These are phyloP conservation scores for Ophion ventricosus DNA, from an alignment of 2,888 invertebrate genomes.

Conservation along the genomic window DNA sequence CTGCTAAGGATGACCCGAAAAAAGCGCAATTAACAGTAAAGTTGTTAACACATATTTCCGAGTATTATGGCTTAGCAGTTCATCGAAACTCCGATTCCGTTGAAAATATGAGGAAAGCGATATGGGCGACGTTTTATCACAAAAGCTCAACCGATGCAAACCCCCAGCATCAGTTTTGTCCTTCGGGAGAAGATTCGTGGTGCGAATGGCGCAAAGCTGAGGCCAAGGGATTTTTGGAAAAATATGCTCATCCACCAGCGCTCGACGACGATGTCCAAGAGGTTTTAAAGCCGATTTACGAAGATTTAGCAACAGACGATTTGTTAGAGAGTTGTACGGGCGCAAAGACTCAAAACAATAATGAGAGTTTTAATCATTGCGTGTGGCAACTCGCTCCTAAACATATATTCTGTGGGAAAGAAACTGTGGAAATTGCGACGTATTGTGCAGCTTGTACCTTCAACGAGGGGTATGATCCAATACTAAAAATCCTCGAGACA, in stretches of 20 bases:
- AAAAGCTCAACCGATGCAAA: too few species aligned
- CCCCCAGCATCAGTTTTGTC: too few species aligned
- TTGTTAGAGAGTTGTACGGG: constrained; percentile 59
- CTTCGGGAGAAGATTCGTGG: too few species aligned
- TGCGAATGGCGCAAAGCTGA: constrained; percentile 4
- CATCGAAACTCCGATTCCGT: constrained; percentile 21
- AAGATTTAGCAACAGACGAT: constrained; percentile 59
- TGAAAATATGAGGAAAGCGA: constrained; percentile 18
- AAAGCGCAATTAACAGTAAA: constrained; percentile 50
- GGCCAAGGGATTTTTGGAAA: constrained; percentile 27
- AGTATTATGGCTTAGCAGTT: constrained; percentile 40
- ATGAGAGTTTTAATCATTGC: constrained; percentile 64
- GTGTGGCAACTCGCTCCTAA: too few species aligned
- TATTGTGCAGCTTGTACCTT: too few species aligned
- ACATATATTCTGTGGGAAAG: too few species aligned
- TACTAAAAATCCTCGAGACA: constrained; percentile 64
- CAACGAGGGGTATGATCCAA: too few species aligned
- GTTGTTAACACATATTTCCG: constrained; percentile 40
- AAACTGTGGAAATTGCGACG: too few species aligned
- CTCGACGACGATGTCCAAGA: constrained; percentile 52
- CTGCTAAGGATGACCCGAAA: constrained; percentile 31
- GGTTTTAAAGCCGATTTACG: constrained; percentile 59
- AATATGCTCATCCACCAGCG: constrained; percentile 57
- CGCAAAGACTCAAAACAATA: constrained; percentile 65
- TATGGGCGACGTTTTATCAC: constrained; percentile 13